These are phyloP conservation scores for Colius striatus DNA, from an alignment of 2,113 vertebrate genomes.

Conservation along the genomic window DNA sequence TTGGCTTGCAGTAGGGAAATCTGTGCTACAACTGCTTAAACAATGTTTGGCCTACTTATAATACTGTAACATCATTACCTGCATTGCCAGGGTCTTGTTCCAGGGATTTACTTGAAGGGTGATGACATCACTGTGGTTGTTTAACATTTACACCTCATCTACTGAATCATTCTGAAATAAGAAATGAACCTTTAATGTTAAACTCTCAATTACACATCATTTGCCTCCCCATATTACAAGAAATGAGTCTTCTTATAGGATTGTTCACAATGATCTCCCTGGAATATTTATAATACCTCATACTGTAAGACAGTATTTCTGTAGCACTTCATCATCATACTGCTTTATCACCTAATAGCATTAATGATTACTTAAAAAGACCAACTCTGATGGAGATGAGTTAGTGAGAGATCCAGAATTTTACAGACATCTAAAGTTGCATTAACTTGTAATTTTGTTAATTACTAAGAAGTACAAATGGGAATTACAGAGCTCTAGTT, in stretches of 20 bases:
- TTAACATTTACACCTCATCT: slow-evolving; percentile 44
- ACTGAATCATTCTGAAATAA: slow-evolving; percentile 30
- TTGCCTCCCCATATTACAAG: not conserved
- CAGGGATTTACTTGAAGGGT: not conserved
- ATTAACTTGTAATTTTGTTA: not conserved
- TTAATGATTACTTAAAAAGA: not conserved
- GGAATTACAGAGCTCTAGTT: not conserved
- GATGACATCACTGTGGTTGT: not conserved
- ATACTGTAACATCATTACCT: not conserved
- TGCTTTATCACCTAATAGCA: not conserved
- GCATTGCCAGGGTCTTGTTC: not conserved
- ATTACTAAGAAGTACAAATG: not conserved
- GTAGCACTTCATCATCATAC: not conserved
- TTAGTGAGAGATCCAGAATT: not conserved
- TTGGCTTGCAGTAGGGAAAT: slow-evolving; percentile 22
- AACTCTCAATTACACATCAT: not conserved
- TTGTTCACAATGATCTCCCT: not conserved
- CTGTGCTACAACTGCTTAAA: not conserved
- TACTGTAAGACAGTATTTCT: not conserved
- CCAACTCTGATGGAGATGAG: not conserved
- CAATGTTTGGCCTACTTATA: not conserved
- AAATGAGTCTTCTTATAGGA: not conserved
- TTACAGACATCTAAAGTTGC: not conserved
- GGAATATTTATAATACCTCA: not conserved
- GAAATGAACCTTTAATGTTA: not conserved